Conservation (phyloP, 2,113 vertebrate genomes). For the Lepus europaeus region DNA sequence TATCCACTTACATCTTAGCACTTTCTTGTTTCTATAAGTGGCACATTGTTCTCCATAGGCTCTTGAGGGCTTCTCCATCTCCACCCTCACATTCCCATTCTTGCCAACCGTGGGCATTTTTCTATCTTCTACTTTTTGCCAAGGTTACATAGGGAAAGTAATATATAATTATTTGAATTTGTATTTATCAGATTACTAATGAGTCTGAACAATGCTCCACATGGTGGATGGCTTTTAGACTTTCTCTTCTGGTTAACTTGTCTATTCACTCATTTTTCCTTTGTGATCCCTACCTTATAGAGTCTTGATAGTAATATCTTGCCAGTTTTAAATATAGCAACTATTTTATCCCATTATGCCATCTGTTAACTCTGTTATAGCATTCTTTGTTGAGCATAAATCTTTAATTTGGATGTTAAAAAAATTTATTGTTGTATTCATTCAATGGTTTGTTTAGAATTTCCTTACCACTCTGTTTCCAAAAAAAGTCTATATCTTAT, state of each 20-base stretch:
- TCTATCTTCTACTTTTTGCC: not conserved
- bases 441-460: not conserved
- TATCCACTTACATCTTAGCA: not conserved
- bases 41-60: not conserved
- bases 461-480: not conserved
- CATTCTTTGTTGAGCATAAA: not conserved
- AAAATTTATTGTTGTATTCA: slow-evolving; percentile 25
- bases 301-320: not conserved
- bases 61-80: not conserved
- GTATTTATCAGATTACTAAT: slow-evolving; percentile 27
- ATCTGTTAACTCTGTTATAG: not conserved
- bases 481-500: not conserved
- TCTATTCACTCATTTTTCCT: not conserved
- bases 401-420: not conserved
- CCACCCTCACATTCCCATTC: not conserved
- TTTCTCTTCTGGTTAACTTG: not conserved
- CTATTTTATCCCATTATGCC: not conserved
- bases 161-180: not conserved
- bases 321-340: not conserved
- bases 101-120: slow-evolving; percentile 14
- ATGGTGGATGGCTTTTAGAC: not conserved
- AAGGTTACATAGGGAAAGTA: not conserved
- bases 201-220: not conserved
- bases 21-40: not conserved
- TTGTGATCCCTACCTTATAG: not conserved